Evolutionary conservation across 2,797 vertebrate genomes (phyloP).

Genomic region (Chaunax sp.): DNA sequence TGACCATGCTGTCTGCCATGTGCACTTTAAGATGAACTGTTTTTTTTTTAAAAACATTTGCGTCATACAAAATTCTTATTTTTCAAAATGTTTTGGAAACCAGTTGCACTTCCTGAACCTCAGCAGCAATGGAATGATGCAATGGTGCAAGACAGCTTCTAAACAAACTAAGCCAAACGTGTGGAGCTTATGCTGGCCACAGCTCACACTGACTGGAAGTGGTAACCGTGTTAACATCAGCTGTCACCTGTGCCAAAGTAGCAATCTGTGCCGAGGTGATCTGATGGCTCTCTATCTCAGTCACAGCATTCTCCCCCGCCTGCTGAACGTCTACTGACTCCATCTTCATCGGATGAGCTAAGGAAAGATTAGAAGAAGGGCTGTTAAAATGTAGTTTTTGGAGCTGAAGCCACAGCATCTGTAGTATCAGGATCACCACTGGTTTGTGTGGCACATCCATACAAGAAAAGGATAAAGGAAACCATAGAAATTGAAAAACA

Average conservation of each 20-base stretch:
- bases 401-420: not conserved
- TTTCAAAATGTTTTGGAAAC: not conserved
- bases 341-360: conserved; percentile 95
- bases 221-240: fast-evolving
- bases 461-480: not conserved
- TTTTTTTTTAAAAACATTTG: not conserved
- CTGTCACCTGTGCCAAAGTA: conserved; percentile 92
- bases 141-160: no score
- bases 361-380: conserved; percentile 46
- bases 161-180: not conserved
- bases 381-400: not conserved
- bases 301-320: conserved; percentile 91
- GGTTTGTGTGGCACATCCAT: not conserved
- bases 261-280: conserved; percentile 93
- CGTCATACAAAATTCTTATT: not conserved
- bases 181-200: not conserved
- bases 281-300: conserved; percentile 92
- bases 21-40: not conserved
- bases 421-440: not conserved
- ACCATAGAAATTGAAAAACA: not conserved
- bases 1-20: not conserved
- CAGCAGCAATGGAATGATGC: not conserved
- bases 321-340: conserved; percentile 95
- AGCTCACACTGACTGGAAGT: not conserved
- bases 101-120: not conserved